These are phyloP conservation scores for Ormyrus pomaceus DNA, from an alignment of 2,888 invertebrate genomes.

Conservation along the genomic window DNA sequence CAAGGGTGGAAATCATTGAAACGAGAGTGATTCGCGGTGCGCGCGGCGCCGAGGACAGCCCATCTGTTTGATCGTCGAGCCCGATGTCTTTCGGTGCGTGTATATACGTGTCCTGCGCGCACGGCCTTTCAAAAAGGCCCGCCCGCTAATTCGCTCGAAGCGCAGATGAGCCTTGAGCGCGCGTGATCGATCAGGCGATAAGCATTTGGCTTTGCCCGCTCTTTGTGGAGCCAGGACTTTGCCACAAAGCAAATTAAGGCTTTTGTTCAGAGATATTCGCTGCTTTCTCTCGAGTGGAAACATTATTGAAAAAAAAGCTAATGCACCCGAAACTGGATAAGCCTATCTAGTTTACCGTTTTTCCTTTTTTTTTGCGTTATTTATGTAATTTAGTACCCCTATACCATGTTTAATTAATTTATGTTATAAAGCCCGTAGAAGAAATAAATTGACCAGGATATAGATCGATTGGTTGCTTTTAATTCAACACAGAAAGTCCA, in stretches of 20 bases:
- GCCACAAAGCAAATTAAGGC: slow-evolving; percentile 6
- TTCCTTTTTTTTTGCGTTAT: too few species aligned
- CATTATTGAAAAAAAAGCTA: too few species aligned
- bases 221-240: slow-evolving; percentile 25
- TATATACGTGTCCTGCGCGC: not conserved
- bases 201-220: slow-evolving; percentile 38
- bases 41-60: not conserved
- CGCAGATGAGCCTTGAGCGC: slow-evolving; percentile 36
- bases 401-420: too few species aligned
- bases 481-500: too few species aligned
- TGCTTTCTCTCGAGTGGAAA: too few species aligned
- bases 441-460: too few species aligned
- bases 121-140: slow-evolving; percentile 27
- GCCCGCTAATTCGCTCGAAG: slow-evolving; percentile 45
- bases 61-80: slow-evolving; percentile 48
- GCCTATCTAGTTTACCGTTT: too few species aligned
- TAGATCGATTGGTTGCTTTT: too few species aligned
- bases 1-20: slow-evolving; percentile 31
- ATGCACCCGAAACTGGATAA: too few species aligned
- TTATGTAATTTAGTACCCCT: too few species aligned
- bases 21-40: slow-evolving; percentile 36
- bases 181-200: slow-evolving; percentile 46
- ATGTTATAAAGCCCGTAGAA: too few species aligned
- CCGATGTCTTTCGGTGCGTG: not conserved
- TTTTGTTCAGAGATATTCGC: not conserved